phyloP scores from a whole-genome alignment of 2,113 vertebrate species.

The Hippocampus mohnikei region DNA sequence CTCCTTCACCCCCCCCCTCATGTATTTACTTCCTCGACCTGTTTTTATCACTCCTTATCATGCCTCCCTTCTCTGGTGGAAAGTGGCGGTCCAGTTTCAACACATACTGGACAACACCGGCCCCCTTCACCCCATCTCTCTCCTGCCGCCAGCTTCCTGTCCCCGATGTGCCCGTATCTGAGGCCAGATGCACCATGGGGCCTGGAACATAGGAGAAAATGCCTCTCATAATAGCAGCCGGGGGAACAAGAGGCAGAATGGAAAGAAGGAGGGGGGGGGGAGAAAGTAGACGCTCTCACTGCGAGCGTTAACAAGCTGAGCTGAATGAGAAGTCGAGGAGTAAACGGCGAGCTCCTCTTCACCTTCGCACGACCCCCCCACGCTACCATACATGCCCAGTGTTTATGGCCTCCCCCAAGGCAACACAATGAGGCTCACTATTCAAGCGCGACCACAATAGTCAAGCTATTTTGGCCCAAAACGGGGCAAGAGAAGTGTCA shows the following conservation, averaged over 20 bases:
- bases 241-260: slow-evolving; percentile 55
- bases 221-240: slow-evolving; percentile 74
- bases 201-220: slow-evolving; percentile 76
- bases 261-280: slow-evolving; percentile 55
- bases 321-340: slow-evolving; percentile 25
- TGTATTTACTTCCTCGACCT: slow-evolving; percentile 52
- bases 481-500: slow-evolving; percentile 16
- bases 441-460: slow-evolving; percentile 68
- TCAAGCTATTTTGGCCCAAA: slow-evolving; percentile 66
- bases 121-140: slow-evolving; percentile 33
- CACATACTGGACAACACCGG: slow-evolving; percentile 36
- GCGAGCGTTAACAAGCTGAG: slow-evolving; percentile 69
- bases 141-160: slow-evolving; percentile 61
- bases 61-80: slow-evolving; percentile 56
- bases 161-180: slow-evolving; percentile 67
- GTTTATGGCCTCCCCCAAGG: slow-evolving; percentile 72
- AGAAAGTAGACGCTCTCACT: slow-evolving; percentile 64
- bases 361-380: slow-evolving; percentile 72
- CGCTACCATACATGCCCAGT: slow-evolving; percentile 60
- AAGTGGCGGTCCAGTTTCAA: slow-evolving; percentile 53
- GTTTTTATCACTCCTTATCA: slow-evolving; percentile 51
- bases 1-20: neutral
- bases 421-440: slow-evolving; percentile 72
- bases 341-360: slow-evolving; percentile 39
- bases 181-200: slow-evolving; percentile 75